Percentiles rank a stretch among this genome's conserved stretches.
Conservation (phyloP, 2,113 vertebrate genomes). For the Shinisaurus crocodilurus region DNA sequence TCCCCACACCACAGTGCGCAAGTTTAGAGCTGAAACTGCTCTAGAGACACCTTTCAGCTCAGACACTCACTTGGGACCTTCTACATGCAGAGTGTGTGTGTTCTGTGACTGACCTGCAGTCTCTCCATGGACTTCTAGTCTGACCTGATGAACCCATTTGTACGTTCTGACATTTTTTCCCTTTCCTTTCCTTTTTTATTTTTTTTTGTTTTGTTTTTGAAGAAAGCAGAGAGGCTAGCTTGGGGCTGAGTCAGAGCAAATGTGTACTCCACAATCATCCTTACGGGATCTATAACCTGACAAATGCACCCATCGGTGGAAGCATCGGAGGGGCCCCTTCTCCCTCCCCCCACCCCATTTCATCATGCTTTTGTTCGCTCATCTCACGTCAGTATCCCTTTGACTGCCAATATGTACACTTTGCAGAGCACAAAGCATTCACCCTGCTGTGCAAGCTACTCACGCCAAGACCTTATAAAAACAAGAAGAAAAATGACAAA, state of each 20-base stretch:
- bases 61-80: not conserved
- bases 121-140: not conserved
- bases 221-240: not conserved
- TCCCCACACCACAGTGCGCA: not conserved
- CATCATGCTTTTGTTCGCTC: slow-evolving; percentile 42
- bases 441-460: slow-evolving; percentile 53
- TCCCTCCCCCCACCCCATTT: not conserved
- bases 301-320: slow-evolving; percentile 57
- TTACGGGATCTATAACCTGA: slow-evolving; percentile 45
- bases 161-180: not conserved
- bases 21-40: not conserved
- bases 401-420: slow-evolving; percentile 22
- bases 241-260: not conserved
- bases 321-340: not conserved
- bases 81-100: not conserved
- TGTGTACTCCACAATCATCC: not conserved
- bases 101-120: not conserved
- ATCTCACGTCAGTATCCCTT: slow-evolving; percentile 36
- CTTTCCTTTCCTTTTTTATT: too few species aligned
- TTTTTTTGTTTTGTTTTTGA: too few species aligned
- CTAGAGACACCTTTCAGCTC: not conserved
- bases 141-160: not conserved
- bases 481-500: slow-evolving; percentile 16
- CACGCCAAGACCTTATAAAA: slow-evolving; percentile 21
- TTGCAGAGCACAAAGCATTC: slow-evolving; percentile 19